phyloP scores from a whole-genome alignment of 2,113 vertebrate genomes.

The Pelobates fuscus region DNA sequence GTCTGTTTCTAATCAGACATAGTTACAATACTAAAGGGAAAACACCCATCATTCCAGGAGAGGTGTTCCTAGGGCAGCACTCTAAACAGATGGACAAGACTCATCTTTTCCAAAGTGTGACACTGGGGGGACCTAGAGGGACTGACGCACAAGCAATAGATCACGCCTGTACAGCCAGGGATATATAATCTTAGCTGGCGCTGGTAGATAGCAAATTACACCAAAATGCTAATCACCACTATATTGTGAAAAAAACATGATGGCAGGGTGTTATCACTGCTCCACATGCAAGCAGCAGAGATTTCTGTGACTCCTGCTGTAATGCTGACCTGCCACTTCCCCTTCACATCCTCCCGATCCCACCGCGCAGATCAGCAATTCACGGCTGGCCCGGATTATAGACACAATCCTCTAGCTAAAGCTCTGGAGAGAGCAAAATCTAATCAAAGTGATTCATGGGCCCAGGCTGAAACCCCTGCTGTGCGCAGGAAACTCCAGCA shows the following conservation, averaged over 20 bases:
- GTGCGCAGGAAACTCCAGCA: fast-evolving
- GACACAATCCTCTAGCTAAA: constrained; percentile 42
- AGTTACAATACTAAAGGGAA: too few relatives aligned
- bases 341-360: background rate
- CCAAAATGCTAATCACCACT: background rate
- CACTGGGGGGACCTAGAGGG: too few relatives aligned
- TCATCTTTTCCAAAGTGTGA: too few relatives aligned
- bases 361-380: constrained; percentile 9
- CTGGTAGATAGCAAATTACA: background rate
- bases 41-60: too few relatives aligned
- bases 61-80: too few relatives aligned
- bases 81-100: too few relatives aligned
- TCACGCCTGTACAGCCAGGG: background rate
- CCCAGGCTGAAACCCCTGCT: background rate
- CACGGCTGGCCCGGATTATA: constrained; percentile 33
- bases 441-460: constrained; percentile 5
- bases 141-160: too few relatives aligned
- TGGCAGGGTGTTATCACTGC: background rate
- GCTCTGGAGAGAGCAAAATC: constrained; percentile 14
- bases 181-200: background rate
- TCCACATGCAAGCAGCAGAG: background rate
- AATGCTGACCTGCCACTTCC: background rate
- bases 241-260: background rate
- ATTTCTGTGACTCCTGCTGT: background rate
- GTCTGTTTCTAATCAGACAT: too few relatives aligned